A percentile compares a stretch with the other conserved stretches of the same genome.
phyloP scores from a whole-genome alignment of 2,113 vertebrate genomes.

The Gavia stellata region DNA sequence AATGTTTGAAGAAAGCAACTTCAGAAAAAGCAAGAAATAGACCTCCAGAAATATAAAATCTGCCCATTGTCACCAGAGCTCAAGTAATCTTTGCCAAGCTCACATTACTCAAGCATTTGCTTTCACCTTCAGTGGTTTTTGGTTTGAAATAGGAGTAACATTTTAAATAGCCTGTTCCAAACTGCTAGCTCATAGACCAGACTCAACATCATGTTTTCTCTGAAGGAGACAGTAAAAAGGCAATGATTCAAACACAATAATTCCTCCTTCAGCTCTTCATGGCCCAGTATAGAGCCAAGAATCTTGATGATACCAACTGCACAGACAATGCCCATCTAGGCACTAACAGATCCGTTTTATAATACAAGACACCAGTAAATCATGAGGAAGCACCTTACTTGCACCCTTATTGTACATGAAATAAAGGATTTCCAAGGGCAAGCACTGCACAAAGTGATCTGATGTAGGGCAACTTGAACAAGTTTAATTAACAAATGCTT shows the following conservation, averaged over 20 bases:
- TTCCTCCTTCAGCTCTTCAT: neutral
- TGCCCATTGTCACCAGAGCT: neutral
- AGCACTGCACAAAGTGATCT: neutral
- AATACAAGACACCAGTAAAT: neutral
- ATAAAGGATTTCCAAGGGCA: neutral
- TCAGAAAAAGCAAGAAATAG: neutral
- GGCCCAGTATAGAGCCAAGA: neutral
- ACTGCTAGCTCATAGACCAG: neutral
- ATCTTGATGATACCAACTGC: neutral
- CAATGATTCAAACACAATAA: neutral
- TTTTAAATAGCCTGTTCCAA: neutral
- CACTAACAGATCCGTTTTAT: neutral
- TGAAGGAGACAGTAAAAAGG: neutral
- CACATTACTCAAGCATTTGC: neutral
- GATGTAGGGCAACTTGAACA: neutral
- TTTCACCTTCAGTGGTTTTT: neutral
- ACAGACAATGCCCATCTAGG: neutral
- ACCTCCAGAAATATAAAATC: neutral
- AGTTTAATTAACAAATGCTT: neutral
- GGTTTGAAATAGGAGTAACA: neutral
- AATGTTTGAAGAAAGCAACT: neutral
- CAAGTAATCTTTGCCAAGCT: neutral
- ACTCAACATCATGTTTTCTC: neutral
- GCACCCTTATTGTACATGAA: neutral
- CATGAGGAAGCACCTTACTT: neutral